These are phyloP conservation scores for Lithobates sylvaticus DNA, from an alignment of 2,797 vertebrate species.

Conservation along the genomic window DNA sequence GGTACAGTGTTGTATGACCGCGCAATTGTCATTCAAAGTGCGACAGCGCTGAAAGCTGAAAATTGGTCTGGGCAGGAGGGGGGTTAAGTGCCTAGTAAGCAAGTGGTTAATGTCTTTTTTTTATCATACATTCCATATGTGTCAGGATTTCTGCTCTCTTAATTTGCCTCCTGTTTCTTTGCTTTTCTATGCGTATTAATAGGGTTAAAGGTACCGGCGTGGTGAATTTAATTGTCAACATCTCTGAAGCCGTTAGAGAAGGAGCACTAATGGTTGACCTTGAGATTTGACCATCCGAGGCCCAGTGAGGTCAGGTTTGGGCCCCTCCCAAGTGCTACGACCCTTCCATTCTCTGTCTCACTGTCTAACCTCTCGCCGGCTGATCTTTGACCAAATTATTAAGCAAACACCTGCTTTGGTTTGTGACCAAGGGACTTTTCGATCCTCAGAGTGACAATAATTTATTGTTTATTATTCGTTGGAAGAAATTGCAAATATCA, in stretches of 20 bases:
- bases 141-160: conserved; percentile 71
- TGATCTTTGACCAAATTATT: conserved; percentile 99
- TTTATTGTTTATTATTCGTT: conserved; percentile 88
- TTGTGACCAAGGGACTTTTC: conserved; percentile 78
- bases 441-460: conserved; percentile 80
- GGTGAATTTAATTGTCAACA: conserved; percentile 91
- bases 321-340: conserved; percentile 86
- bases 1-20: too few species aligned
- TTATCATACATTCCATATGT: conserved; percentile 61
- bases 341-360: conserved; percentile 86
- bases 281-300: conserved; percentile 92
- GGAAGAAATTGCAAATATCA: conserved; percentile 76
- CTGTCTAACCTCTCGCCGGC: conserved; percentile 94
- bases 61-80: too few species aligned
- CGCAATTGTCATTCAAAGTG: too few species aligned
- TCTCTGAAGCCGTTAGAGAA: conserved; percentile 83
- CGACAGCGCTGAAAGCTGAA: too few species aligned
- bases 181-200: conserved; percentile 90
- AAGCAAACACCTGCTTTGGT: conserved; percentile 97
- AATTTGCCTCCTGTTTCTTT: conserved; percentile 72
- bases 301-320: conserved; percentile 93
- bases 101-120: too few species aligned
- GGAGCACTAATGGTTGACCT: conserved; percentile 99
- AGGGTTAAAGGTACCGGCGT: conserved; percentile 94
- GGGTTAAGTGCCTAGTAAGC: too few species aligned